Conservation (phyloP, 2,113 vertebrate genomes). For the Oreocharis arfaki region DNA sequence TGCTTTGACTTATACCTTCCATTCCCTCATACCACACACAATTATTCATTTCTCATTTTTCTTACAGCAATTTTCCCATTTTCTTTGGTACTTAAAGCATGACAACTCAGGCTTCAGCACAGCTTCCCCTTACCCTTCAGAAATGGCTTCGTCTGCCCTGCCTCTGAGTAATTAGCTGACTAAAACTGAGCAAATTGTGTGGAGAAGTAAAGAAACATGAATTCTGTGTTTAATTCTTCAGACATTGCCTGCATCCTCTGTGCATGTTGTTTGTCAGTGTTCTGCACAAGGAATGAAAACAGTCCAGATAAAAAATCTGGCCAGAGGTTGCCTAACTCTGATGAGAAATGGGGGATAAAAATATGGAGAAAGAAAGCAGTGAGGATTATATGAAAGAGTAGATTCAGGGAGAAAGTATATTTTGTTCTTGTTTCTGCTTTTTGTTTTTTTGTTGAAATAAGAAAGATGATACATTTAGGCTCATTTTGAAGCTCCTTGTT, state of each 20-base stretch:
- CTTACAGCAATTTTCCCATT: not conserved
- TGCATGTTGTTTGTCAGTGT: not conserved
- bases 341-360: not conserved
- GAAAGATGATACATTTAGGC: not conserved
- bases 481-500: not conserved
- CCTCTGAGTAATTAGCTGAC: not conserved
- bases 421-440: not conserved
- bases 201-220: not conserved
- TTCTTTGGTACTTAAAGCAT: not conserved
- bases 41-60: not conserved
- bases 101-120: not conserved
- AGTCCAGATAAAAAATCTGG: not conserved
- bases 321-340: not conserved
- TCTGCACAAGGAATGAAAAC: not conserved
- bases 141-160: not conserved
- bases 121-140: not conserved
- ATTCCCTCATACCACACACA: not conserved
- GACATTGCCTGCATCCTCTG: fast-evolving
- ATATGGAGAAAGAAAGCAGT: not conserved
- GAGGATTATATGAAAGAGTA: not conserved
- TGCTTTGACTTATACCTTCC: not conserved
- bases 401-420: not conserved
- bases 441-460: not conserved
- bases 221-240: not conserved
- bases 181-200: not conserved